Percentiles rank a stretch among this genome's conserved stretches.
phyloP scores from a whole-genome alignment of 35 echinoderm and acorn worm genomes.

The Acanthaster planci region DNA sequence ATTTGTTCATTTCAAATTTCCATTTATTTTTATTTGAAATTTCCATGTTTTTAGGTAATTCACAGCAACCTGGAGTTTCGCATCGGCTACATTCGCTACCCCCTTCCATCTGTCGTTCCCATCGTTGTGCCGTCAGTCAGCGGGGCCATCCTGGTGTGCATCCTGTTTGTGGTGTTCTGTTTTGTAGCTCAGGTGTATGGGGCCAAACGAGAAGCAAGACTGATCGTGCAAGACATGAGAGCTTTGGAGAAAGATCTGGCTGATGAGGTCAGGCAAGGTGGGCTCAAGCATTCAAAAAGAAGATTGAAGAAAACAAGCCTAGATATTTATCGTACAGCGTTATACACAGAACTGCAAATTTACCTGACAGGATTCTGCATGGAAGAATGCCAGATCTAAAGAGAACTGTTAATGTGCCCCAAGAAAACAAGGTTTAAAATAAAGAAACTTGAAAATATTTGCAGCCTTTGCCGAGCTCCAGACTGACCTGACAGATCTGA shows the following conservation, averaged over 20 bases:
- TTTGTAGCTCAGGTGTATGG: background rate
- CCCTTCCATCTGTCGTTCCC: background rate
- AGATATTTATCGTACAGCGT: background rate
- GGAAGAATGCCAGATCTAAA: background rate
- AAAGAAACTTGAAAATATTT: background rate
- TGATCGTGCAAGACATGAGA: conserved; percentile 15
- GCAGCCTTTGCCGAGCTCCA: conserved; percentile 49
- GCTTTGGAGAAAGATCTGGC: conserved; percentile 15
- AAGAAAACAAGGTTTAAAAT: background rate
- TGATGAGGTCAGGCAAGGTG: conserved; percentile 30
- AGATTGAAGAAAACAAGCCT: background rate
- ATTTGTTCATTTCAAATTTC: background rate
- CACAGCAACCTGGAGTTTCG: conserved; percentile 16
- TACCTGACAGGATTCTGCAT: background rate
- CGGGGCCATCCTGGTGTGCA: conserved; percentile 6
- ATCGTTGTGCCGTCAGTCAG: background rate
- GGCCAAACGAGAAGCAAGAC: background rate
- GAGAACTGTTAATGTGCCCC: background rate
- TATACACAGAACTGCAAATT: background rate
- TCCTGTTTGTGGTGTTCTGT: background rate
- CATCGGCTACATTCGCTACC: conserved; percentile 8
- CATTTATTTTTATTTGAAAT: background rate
- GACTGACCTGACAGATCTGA: conserved; percentile 45
- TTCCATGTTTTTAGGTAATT: conserved; percentile 31
- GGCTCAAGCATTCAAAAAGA: background rate